These are phyloP conservation scores for Ichneumoninae sp. DNA, from an alignment of 2,888 invertebrate species.

Conservation along the genomic window DNA sequence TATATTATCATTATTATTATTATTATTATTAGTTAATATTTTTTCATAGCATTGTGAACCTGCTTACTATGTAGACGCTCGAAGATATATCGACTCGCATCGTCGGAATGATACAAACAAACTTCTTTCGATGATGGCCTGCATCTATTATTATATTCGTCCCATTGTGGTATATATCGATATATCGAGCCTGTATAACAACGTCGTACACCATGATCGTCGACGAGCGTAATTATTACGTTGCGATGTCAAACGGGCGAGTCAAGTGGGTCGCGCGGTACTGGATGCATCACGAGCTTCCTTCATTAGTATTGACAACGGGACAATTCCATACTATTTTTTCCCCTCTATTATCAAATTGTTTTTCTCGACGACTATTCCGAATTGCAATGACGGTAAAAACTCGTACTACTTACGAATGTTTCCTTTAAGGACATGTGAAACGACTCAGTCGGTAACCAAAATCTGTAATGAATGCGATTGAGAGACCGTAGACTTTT, in stretches of 20 bases:
- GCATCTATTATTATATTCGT: neutral
- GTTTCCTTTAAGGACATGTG: too few species aligned
- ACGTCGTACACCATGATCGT: slow-evolving; percentile 1
- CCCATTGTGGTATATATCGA: neutral
- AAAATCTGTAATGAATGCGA: too few species aligned
- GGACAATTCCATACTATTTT: neutral
- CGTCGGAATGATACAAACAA: neutral
- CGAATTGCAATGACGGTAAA: neutral
- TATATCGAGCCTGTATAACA: neutral
- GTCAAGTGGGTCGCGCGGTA: slow-evolving; percentile 55
- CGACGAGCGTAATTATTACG: slow-evolving; percentile 40
- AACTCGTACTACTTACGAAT: neutral
- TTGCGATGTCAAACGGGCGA: slow-evolving; percentile 47
- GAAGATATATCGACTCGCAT: neutral
- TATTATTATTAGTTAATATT: neutral
- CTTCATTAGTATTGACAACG: neutral
- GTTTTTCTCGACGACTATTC: neutral
- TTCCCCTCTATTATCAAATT: neutral
- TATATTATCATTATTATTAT: neutral
- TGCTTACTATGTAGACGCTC: neutral
- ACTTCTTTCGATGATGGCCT: neutral
- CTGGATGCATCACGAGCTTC: slow-evolving; percentile 20
- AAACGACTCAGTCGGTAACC: too few species aligned
- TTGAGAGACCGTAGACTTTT: too few species aligned
- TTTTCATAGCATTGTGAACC: neutral